Conservation (phyloP, 2,113 vertebrate species). For the Ciconia boyciana region DNA sequence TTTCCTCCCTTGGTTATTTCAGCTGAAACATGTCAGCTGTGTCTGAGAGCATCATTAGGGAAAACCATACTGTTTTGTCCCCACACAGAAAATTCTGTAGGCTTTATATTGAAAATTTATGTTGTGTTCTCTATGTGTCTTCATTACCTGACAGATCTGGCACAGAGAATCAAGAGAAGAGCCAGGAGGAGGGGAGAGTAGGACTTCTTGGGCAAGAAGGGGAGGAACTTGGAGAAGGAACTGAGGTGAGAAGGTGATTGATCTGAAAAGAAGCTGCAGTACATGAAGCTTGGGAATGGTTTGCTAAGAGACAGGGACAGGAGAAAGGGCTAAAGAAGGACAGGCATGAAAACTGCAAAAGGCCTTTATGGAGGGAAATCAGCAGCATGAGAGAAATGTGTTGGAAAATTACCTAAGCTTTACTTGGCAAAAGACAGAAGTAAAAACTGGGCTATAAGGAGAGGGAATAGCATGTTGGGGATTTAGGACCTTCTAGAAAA, state of each 20-base stretch:
- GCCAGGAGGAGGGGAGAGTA: not conserved
- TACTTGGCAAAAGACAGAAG: not conserved
- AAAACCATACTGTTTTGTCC: not conserved
- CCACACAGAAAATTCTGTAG: not conserved
- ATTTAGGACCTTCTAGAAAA: slow-evolving; percentile 15
- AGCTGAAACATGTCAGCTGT: not conserved
- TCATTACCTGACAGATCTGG: not conserved
- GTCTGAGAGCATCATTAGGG: not conserved
- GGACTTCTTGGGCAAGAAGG: not conserved
- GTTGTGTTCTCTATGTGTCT: not conserved
- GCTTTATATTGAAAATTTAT: not conserved
- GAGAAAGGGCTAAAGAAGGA: not conserved
- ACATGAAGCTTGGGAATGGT: not conserved
- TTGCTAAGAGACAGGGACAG: not conserved
- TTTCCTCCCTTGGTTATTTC: not conserved
- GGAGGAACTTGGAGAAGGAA: not conserved
- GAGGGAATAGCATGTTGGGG: not conserved
- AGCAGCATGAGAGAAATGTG: not conserved
- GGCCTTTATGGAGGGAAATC: not conserved
- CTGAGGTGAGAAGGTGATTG: not conserved
- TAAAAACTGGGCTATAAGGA: not conserved
- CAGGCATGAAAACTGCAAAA: not conserved
- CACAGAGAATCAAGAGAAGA: not conserved
- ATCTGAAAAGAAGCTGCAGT: not conserved
- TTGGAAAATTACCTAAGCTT: not conserved